Percentiles rank a stretch among this genome's conserved stretches.
Evolutionary conservation across 2,888 invertebrate genomes (phyloP).

Genomic region (Odontothrips loti): DNA sequence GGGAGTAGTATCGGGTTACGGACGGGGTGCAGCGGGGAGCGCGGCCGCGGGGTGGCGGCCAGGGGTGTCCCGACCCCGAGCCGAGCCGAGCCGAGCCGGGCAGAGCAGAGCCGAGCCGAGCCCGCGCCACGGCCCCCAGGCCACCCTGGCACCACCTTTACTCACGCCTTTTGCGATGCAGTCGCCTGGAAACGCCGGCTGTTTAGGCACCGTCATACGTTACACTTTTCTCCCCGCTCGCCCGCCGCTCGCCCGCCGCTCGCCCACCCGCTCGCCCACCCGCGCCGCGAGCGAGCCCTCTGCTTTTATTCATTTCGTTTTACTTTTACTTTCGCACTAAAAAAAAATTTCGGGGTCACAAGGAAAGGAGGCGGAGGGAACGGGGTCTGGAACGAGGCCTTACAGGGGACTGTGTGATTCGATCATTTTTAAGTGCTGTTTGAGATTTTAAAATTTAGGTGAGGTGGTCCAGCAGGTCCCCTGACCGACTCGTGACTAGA

Average conservation of each 20-base stretch:
- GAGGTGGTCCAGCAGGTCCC: no score
- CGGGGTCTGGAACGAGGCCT: no score
- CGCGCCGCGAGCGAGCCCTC: background rate
- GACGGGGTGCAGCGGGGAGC: background rate
- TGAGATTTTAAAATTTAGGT: no score
- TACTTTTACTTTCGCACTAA: background rate
- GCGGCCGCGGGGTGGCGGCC: background rate
- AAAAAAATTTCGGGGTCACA: no score
- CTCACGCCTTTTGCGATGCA: slow-evolving; percentile 21
- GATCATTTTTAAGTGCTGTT: no score
- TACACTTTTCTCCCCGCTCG: slow-evolving; percentile 3
- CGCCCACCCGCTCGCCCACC: background rate
- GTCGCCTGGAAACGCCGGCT: slow-evolving; percentile 12
- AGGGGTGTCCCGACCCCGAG: background rate
- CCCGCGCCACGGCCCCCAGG: background rate
- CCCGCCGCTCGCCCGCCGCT: background rate
- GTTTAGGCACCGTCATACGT: slow-evolving; percentile 19
- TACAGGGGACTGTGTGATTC: no score
- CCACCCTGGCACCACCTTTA: no score
- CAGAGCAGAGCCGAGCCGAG: background rate
- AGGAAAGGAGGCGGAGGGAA: no score
- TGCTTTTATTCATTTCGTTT: background rate
- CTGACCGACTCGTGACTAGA: no score
- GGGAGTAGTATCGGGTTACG: background rate
- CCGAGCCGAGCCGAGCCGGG: background rate